These are phyloP conservation scores for Pangasius mekongensis DNA, from an alignment of 2,797 vertebrate species.

Conservation along the genomic window DNA sequence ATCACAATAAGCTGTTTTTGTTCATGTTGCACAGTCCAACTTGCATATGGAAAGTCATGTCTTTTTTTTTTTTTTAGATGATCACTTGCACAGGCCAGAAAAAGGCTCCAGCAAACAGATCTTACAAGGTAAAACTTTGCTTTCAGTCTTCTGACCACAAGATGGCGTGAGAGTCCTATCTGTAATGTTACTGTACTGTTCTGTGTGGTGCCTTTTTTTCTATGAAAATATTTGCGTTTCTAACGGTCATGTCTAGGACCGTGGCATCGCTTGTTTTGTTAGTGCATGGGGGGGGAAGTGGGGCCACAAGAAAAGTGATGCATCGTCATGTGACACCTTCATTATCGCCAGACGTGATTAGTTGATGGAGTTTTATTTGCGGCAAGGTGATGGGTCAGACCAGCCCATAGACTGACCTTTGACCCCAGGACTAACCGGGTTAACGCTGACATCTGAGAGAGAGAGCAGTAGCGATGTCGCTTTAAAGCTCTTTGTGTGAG, in stretches of 20 bases:
- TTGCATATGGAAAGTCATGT: neutral
- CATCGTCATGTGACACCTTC: neutral
- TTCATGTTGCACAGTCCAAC: neutral
- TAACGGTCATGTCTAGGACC: slow-evolving; percentile 18
- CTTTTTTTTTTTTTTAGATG: slow-evolving; percentile 72
- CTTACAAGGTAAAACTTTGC: slow-evolving; percentile 84
- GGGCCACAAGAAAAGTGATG: neutral
- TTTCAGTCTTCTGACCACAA: slow-evolving; percentile 38
- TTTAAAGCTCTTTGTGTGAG: slow-evolving; percentile 59
- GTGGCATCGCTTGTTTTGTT: slow-evolving; percentile 9
- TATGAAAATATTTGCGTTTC: slow-evolving; percentile 37
- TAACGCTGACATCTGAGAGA: slow-evolving; percentile 19
- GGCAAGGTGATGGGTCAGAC: slow-evolving; percentile 38
- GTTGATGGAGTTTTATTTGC: slow-evolving; percentile 50
- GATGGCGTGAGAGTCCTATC: slow-evolving; percentile 46
- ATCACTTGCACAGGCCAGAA: slow-evolving; percentile 73
- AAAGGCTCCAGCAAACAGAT: slow-evolving; percentile 91
- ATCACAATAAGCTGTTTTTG: neutral
- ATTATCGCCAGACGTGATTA: slow-evolving; percentile 20
- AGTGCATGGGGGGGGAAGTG: no score
- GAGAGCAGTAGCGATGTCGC: slow-evolving; percentile 42
- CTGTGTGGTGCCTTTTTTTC: neutral
- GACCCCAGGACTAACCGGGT: slow-evolving; percentile 26
- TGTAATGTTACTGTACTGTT: neutral
- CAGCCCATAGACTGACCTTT: slow-evolving; percentile 46